Percentiles rank a stretch among this genome's conserved stretches.
These are phyloP conservation scores for Ennomos quercinarius DNA, from an alignment of 2,888 invertebrate genomes.

Conservation along the genomic window DNA sequence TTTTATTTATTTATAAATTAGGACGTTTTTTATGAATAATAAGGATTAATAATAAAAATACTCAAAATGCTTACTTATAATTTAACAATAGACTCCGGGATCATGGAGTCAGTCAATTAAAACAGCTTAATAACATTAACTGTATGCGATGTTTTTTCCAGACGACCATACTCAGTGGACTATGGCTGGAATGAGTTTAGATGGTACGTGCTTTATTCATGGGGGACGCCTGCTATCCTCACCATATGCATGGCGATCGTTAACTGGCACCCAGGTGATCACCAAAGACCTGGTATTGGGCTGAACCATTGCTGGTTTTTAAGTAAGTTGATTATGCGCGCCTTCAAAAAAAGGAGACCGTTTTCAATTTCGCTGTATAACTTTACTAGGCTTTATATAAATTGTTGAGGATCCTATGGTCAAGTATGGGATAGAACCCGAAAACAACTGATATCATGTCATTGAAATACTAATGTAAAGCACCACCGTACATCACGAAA, in stretches of 20 bases:
- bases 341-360: too few relatives aligned
- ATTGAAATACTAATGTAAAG: too few relatives aligned
- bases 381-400: too few relatives aligned
- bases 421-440: too few relatives aligned
- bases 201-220: slow-evolving; percentile 85
- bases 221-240: slow-evolving; percentile 84
- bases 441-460: too few relatives aligned
- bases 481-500: too few relatives aligned
- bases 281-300: slow-evolving; percentile 86
- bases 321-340: slow-evolving; percentile 64
- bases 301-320: slow-evolving; percentile 87
- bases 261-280: slow-evolving; percentile 81
- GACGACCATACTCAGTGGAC: slow-evolving; percentile 57
- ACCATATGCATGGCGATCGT: slow-evolving; percentile 78
- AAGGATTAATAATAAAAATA: not conserved
- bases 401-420: too few relatives aligned
- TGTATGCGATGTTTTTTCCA: slow-evolving; percentile 39
- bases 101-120: too few relatives aligned
- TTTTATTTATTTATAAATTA: not conserved
- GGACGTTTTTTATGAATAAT: not conserved
- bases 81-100: not conserved
- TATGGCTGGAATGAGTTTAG: slow-evolving; percentile 86
- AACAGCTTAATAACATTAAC: too few relatives aligned
- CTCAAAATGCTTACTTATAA: slow-evolving; percentile 1
- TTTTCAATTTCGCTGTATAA: too few relatives aligned